Conservation (phyloP, 2,888 invertebrate genomes). For the Iphiclides podalirius region DNA sequence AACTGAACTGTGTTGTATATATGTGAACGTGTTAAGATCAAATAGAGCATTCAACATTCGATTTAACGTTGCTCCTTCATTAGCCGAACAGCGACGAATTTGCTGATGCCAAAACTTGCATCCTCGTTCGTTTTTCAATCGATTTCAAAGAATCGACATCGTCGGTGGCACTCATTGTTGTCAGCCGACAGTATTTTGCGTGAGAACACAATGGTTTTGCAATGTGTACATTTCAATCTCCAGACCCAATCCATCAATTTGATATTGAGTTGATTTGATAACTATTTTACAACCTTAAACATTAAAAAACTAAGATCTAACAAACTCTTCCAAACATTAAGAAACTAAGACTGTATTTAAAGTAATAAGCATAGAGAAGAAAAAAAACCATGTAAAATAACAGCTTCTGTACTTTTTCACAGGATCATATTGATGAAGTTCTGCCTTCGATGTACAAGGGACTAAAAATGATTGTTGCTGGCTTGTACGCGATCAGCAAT, state of each 20-base stretch:
- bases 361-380: no score
- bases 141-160: constrained; percentile 71
- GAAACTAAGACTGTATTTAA: no score
- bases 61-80: constrained; percentile 30
- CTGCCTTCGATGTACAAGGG: constrained; percentile 83
- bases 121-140: constrained; percentile 75
- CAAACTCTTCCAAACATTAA: no score
- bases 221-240: constrained; percentile 51
- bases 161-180: constrained; percentile 77
- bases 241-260: constrained; percentile 47
- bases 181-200: constrained; percentile 68
- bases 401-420: no score
- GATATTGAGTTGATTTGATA: constrained; percentile 42
- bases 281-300: neutral
- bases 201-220: constrained; percentile 75
- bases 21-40: no score
- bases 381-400: no score
- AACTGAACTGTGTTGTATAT: no score
- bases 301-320: no score
- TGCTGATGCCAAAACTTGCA: constrained; percentile 78
- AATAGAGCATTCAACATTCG: no score
- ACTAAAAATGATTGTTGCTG: constrained; percentile 86
- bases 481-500: constrained; percentile 84
- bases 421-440: constrained; percentile 55
- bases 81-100: constrained; percentile 63